Percentiles rank a stretch among this genome's conserved stretches.
These are phyloP conservation scores for Xanthia icteritia DNA, from an alignment of 2,888 invertebrate species.

Conservation along the genomic window DNA sequence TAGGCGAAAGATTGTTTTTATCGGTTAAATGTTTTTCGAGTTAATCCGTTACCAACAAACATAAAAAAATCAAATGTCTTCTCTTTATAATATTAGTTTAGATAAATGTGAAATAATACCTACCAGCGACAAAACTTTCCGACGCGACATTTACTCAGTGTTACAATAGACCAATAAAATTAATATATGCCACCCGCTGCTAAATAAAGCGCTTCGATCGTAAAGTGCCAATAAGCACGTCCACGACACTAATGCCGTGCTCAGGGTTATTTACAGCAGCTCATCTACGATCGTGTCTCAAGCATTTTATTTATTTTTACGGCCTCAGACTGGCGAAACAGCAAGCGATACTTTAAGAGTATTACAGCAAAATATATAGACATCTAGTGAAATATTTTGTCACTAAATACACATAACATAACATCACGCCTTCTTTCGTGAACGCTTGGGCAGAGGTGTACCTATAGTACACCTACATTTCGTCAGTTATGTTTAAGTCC, in stretches of 20 bases:
- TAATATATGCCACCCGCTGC: conserved; percentile 83
- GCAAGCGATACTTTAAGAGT: not conserved
- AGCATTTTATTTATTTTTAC: conserved; percentile 49
- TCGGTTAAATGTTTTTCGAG: too few species aligned
- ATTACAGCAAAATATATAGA: not conserved
- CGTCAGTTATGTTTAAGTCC: too few species aligned
- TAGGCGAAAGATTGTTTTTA: too few species aligned
- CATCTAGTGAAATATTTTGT: not conserved
- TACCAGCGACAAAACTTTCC: conserved; percentile 43
- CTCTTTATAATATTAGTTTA: too few species aligned
- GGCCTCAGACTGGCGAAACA: not conserved
- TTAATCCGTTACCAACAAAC: too few species aligned
- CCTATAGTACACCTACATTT: too few species aligned
- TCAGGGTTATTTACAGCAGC: conserved; percentile 46
- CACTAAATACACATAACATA: conserved; percentile 14
- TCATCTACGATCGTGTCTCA: conserved; percentile 34
- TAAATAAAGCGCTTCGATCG: conserved; percentile 79
- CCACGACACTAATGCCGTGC: conserved; percentile 55
- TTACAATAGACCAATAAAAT: conserved; percentile 78
- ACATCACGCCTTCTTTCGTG: too few species aligned
- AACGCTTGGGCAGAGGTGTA: too few species aligned
- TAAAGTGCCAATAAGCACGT: conserved; percentile 77
- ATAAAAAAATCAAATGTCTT: too few species aligned
- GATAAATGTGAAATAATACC: conserved; percentile 32
- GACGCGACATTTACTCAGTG: conserved; percentile 42